Percentiles rank a stretch among this genome's conserved stretches.
Conservation (phyloP, 2,888 invertebrate genomes). For the Agonopterix heracliana region DNA sequence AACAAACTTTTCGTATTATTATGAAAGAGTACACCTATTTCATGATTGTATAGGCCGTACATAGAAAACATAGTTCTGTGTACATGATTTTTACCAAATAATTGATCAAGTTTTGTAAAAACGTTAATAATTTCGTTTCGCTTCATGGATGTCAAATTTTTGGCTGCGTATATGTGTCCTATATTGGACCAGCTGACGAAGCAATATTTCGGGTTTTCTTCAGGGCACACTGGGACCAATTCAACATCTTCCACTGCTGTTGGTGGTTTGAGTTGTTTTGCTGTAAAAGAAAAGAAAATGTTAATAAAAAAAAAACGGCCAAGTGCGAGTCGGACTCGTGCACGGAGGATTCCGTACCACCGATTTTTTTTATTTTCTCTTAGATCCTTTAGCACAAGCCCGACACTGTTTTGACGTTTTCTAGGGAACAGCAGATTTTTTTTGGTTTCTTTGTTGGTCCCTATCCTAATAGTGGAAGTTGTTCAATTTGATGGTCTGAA, state of each 20-base stretch:
- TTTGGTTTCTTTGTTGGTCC: no score
- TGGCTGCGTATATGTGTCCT: slow-evolving; percentile 80
- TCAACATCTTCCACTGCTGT: slow-evolving; percentile 49
- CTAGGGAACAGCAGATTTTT: no score
- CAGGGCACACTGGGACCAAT: slow-evolving; percentile 77
- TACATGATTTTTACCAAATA: slow-evolving; percentile 79
- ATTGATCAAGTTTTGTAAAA: slow-evolving; percentile 80
- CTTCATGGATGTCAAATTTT: slow-evolving; percentile 72
- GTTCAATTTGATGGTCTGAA: no score
- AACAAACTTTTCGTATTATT: slow-evolving; percentile 65
- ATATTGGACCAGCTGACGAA: slow-evolving; percentile 81
- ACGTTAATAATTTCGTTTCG: slow-evolving; percentile 82
- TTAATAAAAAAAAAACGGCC: background rate
- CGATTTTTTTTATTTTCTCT: no score
- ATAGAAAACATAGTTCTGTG: slow-evolving; percentile 80
- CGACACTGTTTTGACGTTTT: no score
- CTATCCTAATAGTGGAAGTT: no score
- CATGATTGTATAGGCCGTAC: slow-evolving; percentile 81
- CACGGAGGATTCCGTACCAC: background rate
- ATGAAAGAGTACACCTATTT: slow-evolving; percentile 80
- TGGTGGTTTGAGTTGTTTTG: slow-evolving; percentile 52
- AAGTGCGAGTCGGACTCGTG: no score
- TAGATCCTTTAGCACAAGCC: no score
- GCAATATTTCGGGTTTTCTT: slow-evolving; percentile 68
- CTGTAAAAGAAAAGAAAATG: slow-evolving; percentile 22